A percentile compares a stretch with the other conserved stretches of the same genome.
phyloP scores from a whole-genome alignment of 2,888 invertebrate genomes.

The Drosophila emarginata region DNA sequence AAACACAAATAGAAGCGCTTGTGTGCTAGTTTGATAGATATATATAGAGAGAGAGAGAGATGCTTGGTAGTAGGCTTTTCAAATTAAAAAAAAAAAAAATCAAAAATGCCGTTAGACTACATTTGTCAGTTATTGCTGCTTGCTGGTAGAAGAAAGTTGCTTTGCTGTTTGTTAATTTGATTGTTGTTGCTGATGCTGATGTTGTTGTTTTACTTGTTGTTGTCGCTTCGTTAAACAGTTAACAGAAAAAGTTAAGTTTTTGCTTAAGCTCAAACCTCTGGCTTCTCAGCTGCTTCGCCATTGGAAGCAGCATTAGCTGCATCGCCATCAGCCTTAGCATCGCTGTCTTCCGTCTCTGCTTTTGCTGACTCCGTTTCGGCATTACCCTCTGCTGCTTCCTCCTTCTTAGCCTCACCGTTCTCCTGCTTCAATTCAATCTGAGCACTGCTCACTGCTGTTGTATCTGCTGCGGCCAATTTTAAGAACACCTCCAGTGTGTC shows the following conservation, averaged over 20 bases:
- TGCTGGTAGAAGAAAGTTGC: conserved; percentile 52
- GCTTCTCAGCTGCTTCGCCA: conserved; percentile 51
- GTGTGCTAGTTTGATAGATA: conserved; percentile 27
- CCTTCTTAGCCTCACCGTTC: conserved; percentile 75
- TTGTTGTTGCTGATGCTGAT: conserved; percentile 48
- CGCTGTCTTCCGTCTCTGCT: conserved; percentile 39
- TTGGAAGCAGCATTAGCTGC: conserved; percentile 43
- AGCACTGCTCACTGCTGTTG: conserved; percentile 82
- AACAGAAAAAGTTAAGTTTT: conserved; percentile 68
- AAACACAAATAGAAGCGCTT: conserved; percentile 45
- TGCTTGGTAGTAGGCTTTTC: background rate
- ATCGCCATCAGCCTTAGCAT: conserved; percentile 45
- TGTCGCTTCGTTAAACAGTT: conserved; percentile 60
- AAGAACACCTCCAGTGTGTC: conserved; percentile 94
- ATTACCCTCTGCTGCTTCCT: conserved; percentile 46
- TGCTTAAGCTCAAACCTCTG: conserved; percentile 65
- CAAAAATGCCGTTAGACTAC: conserved; percentile 62
- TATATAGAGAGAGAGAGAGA: background rate
- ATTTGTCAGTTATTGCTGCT: conserved; percentile 53
- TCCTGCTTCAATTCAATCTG: conserved; percentile 82
- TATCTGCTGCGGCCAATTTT: conserved; percentile 87
- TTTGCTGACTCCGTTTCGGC: conserved; percentile 14
- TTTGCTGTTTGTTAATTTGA: conserved; percentile 44
- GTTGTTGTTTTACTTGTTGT: conserved; percentile 42
- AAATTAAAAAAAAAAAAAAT: background rate